These are phyloP conservation scores for Petrolisthes cinctipes DNA, from an alignment of 2,888 invertebrate genomes.

Conservation along the genomic window DNA sequence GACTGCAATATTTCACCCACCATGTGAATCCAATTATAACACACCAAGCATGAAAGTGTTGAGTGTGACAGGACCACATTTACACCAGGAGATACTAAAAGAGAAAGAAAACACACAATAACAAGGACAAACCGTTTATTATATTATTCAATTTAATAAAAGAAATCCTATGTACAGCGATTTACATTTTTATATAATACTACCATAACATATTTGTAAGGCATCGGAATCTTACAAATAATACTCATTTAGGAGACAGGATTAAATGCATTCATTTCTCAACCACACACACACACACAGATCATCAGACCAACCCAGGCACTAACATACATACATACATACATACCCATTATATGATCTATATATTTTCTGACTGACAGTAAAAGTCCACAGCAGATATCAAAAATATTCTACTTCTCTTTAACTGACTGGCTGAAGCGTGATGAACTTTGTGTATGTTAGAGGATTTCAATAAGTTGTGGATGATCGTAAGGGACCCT, in stretches of 20 bases:
- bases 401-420: too few relatives aligned
- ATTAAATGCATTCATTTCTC: conserved; percentile 35
- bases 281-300: conserved; percentile 3
- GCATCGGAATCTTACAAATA: conserved; percentile 46
- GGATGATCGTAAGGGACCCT: too few relatives aligned
- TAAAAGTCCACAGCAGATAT: too few relatives aligned
- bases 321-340: conserved; percentile 2
- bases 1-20: too few relatives aligned
- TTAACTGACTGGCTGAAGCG: too few relatives aligned
- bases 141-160: conserved; percentile 49
- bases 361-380: too few relatives aligned
- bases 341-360: neutral
- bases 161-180: conserved; percentile 43
- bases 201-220: conserved; percentile 30
- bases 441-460: too few relatives aligned
- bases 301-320: neutral
- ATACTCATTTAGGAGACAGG: conserved; percentile 7
- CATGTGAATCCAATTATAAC: neutral
- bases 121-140: conserved; percentile 44
- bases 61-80: neutral
- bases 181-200: conserved; percentile 48
- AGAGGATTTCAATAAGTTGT: too few relatives aligned
- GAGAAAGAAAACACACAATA: conserved; percentile 6
- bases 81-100: neutral
- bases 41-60: neutral